phyloP scores from a whole-genome alignment of 2,797 vertebrate genomes.

The Atherinosoma microstoma region DNA sequence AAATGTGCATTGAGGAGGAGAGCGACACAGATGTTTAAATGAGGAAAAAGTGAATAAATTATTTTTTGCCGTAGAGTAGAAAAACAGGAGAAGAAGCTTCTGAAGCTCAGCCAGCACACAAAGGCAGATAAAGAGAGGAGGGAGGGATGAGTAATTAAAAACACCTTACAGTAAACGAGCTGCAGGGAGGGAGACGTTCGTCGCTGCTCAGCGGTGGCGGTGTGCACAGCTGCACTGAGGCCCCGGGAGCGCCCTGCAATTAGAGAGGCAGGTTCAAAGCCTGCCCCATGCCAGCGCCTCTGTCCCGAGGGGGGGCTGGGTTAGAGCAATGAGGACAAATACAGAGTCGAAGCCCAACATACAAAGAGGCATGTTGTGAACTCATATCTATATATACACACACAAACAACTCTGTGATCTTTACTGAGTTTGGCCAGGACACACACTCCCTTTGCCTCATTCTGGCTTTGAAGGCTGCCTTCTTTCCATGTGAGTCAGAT shows the following conservation, averaged over 20 bases:
- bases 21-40: conserved; percentile 15
- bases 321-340: conserved; percentile 45
- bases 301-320: conserved; percentile 48
- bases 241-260: conserved; percentile 51
- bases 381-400: conserved; percentile 47
- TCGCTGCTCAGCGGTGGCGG: conserved; percentile 27
- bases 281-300: conserved; percentile 46
- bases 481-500: conserved; percentile 30
- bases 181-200: conserved; percentile 35
- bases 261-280: conserved; percentile 71
- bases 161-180: conserved; percentile 60
- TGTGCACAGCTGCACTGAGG: conserved; percentile 38
- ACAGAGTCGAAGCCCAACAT: conserved; percentile 34
- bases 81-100: conserved; percentile 20
- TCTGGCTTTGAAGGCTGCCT: conserved; percentile 61
- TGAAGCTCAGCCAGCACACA: conserved; percentile 27
- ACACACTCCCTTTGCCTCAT: conserved; percentile 19
- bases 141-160: conserved; percentile 65
- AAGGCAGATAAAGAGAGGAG: conserved; percentile 17
- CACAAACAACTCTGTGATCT: conserved; percentile 67
- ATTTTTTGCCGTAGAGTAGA: background rate
- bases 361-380: conserved; percentile 34
- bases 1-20: conserved; percentile 35
- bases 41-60: background rate
- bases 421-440: conserved; percentile 50